Evolutionary conservation across 1,140 invertebrate genomes (phyloP), one percentile per base, ranked within the genome.

Genomic region (Lasaia peninsularis): DNA sequence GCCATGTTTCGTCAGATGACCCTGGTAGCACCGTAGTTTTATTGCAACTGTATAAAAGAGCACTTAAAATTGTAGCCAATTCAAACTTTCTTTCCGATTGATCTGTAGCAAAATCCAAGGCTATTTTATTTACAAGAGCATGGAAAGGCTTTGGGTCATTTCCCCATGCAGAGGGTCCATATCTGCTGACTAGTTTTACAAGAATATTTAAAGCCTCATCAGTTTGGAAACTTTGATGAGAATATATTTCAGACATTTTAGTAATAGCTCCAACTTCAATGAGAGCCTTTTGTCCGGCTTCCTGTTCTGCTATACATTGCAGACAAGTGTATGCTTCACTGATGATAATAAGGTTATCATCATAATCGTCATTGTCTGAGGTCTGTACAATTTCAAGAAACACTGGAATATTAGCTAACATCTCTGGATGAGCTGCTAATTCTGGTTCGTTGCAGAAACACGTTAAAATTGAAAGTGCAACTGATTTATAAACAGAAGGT

Each of bases 21-120:
- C 91, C 91, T 18, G 92, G 90, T 9, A 90, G 61, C 34, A 94
- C 92, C 2, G 92, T 88, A 50, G 92, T 91, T 67, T 91, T 91
- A 24, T 93, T 92, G 69, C 94, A 95, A 58, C 93, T 96, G 56
- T 92, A 92, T 6, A 97, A 71, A 14, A 97, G 87, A 14, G 93
- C 92, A 69, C 94, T 92, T 11, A 97, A 81, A 58, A 96, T 93
- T 2, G 91, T 88, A 69, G 94, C 96, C 9, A 97, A 80, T 75
- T 97, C 94, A 89, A 97, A 98, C 83, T 98, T 98, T 54, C 94
- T 90, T 72, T 97, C 95, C 14, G 93, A 94, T 53, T 96, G 92
- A 82, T 97, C 96, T 0, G 93, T 95, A 69, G 95, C 94, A 90
- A 97, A 97, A 75, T 97, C 96, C 6, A 96, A 78, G 2, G 95